Base-by-base conservation (phyloP, 1,140 invertebrate genomes). In the Parapsyche elsis region DNA sequence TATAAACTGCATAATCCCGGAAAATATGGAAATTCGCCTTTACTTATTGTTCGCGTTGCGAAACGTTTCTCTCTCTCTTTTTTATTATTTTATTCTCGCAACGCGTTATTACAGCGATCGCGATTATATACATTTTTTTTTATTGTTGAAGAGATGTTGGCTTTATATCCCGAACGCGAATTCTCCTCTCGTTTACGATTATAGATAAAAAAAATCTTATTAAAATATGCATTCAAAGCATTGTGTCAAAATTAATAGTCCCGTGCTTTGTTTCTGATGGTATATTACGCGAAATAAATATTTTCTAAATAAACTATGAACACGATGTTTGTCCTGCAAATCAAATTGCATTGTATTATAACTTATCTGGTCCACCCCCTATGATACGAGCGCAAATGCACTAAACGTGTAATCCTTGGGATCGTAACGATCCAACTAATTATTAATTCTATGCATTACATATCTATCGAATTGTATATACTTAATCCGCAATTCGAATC, bases 1-100 rank as follows among this genome's bases (percentile, higher is more conserved):
- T 83, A 77, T 83, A 83, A 81, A 83, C 73, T 77, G 78, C 80
- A 81, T 83, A 83, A 83, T 83, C 82, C 80, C 74, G 70, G 75
- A 78, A 83, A 83, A 83, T 83, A 83, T 83, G 82, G 82, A 81
- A 76, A 83, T 83, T 80, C 71, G 74, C 70, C 24, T 23, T 67
- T 80, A 71, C 76, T 79, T 83, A 76, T 75, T 61, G 38, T 80
- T 79, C 45, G 57, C 45, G 26, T 16, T 44, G 38, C 61, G 44
- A 2, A 38, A 57, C 73, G 45, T 61, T 19, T 30, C 21, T 26
- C 21, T 67, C 64, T 67, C 21, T 61, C 19, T 19, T 61, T 61
- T 61, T 61, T 10, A 61, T 67, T 59, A 23, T 81, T 81, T 81
- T 83, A 80, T 83, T 83, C 64, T 76, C 80, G 44, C 46, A 49